Evolutionary conservation across 2,113 vertebrate species (phyloP).

Genomic region (Sylvia atricapilla): DNA sequence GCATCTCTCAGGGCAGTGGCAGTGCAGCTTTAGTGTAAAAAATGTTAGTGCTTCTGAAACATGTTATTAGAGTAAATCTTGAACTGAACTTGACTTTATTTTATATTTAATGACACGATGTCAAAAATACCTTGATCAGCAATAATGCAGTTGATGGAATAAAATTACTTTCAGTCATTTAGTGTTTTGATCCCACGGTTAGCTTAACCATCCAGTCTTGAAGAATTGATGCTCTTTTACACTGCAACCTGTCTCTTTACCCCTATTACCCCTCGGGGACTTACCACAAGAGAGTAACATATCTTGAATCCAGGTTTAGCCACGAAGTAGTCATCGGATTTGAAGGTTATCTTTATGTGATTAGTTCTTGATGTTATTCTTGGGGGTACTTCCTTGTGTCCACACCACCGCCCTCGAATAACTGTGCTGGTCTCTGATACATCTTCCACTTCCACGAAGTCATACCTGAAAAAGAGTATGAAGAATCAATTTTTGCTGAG

Average conservation of each 20-base stretch:
- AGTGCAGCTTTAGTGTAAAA: background rate
- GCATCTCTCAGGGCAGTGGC: background rate
- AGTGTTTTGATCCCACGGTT: background rate
- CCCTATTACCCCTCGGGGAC: constrained; percentile 16
- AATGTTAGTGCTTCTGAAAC: background rate
- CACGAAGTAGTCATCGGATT: constrained; percentile 95
- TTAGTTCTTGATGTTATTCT: constrained; percentile 89
- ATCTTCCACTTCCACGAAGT: constrained; percentile 96
- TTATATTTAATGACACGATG: constrained; percentile 8
- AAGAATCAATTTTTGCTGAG: background rate
- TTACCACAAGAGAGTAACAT: constrained; percentile 92
- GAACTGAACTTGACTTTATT: background rate
- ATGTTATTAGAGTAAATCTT: background rate
- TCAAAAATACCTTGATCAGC: constrained; percentile 3
- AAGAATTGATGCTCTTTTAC: background rate
- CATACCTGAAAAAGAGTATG: constrained; percentile 80
- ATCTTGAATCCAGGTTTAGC: constrained; percentile 96
- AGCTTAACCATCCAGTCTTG: background rate
- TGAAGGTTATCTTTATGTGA: constrained; percentile 92
- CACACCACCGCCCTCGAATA: constrained; percentile 95
- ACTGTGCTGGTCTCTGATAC: constrained; percentile 87
- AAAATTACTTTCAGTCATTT: constrained; percentile 6
- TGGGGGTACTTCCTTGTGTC: constrained; percentile 85
- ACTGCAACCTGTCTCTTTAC: background rate
- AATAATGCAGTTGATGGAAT: background rate